phyloP scores from a whole-genome alignment of 2,113 vertebrate species.

The Poeciliopsis prolifica region DNA sequence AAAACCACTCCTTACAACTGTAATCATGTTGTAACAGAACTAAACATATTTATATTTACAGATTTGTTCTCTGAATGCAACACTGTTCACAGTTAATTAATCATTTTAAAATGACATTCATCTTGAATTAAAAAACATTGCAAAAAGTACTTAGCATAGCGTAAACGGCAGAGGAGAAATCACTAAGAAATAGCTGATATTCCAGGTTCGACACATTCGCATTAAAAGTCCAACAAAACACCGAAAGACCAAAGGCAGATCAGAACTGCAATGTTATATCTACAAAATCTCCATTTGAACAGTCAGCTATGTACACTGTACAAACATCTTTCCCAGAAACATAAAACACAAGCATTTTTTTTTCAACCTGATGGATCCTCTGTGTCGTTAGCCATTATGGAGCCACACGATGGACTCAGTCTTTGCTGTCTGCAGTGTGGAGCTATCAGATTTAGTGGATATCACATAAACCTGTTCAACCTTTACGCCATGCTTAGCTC shows the following conservation, averaged over 20 bases:
- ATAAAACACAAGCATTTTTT: constrained; percentile 73
- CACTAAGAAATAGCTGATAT: constrained; percentile 32
- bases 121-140: constrained; percentile 27
- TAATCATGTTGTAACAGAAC: constrained; percentile 25
- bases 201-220: constrained; percentile 48
- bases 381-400: too few relatives aligned
- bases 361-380: background rate
- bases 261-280: constrained; percentile 86
- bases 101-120: constrained; percentile 50
- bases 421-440: too few relatives aligned
- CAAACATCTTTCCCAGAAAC: constrained; percentile 81
- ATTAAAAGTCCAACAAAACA: constrained; percentile 43
- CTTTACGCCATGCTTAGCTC: background rate
- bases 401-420: background rate
- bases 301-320: constrained; percentile 93
- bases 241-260: constrained; percentile 71
- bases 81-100: constrained; percentile 52
- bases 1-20: constrained; percentile 28
- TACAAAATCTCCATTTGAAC: constrained; percentile 89
- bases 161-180: constrained; percentile 35
- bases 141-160: constrained; percentile 12
- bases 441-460: background rate
- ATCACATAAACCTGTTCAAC: background rate
- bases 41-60: constrained; percentile 23
- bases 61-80: constrained; percentile 38